These are phyloP conservation scores for Fragariocoptes setiger DNA, from an alignment of 1,140 invertebrate genomes.

Conservation along the genomic window DNA sequence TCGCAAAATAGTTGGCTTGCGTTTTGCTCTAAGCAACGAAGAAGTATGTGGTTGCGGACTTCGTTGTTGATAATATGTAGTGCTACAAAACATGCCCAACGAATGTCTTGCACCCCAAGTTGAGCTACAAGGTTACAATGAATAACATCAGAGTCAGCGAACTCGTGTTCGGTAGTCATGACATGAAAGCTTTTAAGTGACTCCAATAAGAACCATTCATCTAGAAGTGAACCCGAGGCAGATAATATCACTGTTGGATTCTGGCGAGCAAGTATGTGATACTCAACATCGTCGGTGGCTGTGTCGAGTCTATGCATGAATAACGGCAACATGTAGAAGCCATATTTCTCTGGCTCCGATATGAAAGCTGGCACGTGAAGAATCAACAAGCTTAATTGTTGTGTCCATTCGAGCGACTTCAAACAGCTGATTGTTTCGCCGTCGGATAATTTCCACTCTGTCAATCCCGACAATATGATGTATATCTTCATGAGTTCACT, in stretches of 20 bases:
- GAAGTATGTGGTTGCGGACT: slow-evolving; percentile 1
- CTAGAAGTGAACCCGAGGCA: not conserved
- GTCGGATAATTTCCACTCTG: slow-evolving; percentile 3
- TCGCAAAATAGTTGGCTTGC: not conserved
- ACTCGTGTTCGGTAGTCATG: slow-evolving; percentile 1
- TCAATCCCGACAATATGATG: slow-evolving; percentile 5
- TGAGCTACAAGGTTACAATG: slow-evolving; percentile 5
- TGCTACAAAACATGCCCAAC: slow-evolving; percentile 7
- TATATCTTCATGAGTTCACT: slow-evolving; percentile 8
- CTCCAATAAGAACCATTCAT: slow-evolving; percentile 9
- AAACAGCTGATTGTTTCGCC: slow-evolving; percentile 4
- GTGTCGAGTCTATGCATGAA: slow-evolving; percentile 1
- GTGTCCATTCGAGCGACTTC: slow-evolving; percentile 8
- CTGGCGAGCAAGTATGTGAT: slow-evolving; percentile 7
- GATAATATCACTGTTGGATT: slow-evolving; percentile 3
- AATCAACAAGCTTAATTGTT: slow-evolving; percentile 7
- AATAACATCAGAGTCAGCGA: slow-evolving; percentile 3
- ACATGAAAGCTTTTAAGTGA: slow-evolving; percentile 6
- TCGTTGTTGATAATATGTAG: slow-evolving; percentile 8
- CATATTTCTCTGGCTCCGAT: not conserved
- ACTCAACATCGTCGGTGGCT: slow-evolving; percentile 8
- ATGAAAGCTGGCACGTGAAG: slow-evolving; percentile 5
- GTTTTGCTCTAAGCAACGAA: slow-evolving; percentile 1
- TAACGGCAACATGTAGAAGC: not conserved
- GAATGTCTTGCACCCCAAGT: slow-evolving; percentile 1